Evolutionary conservation across 2,113 vertebrate species (phyloP).

Genomic region (Gymnarchus niloticus): DNA sequence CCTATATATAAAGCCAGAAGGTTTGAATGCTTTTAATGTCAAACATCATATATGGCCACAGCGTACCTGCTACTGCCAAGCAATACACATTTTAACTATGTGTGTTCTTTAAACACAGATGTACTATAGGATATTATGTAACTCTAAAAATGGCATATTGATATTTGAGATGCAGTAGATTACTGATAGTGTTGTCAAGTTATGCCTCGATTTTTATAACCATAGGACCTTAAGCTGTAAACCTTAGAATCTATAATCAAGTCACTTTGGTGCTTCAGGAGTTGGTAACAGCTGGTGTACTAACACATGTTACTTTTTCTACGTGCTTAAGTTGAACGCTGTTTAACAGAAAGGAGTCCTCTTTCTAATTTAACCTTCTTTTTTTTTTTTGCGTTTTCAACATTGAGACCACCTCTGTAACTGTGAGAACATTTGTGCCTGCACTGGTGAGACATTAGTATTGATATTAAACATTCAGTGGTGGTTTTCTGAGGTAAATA

Average conservation of each 20-base stretch:
- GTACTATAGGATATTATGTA: background rate
- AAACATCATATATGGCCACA: background rate
- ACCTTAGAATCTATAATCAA: background rate
- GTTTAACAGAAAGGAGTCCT: background rate
- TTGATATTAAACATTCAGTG: slow-evolving; percentile 22
- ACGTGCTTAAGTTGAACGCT: background rate
- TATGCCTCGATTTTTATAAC: background rate
- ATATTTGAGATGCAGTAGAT: background rate
- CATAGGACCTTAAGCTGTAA: background rate
- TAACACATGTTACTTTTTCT: background rate
- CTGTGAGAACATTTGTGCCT: background rate
- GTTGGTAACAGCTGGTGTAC: background rate
- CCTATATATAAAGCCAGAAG: background rate
- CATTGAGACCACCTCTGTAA: background rate
- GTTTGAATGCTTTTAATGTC: background rate
- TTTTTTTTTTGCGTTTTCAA: background rate
- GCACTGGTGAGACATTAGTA: background rate
- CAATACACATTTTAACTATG: background rate
- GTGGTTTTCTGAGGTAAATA: slow-evolving; percentile 51
- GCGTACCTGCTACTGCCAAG: background rate
- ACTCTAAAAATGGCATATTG: background rate
- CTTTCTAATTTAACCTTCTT: background rate
- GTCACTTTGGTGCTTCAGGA: slow-evolving; percentile 1
- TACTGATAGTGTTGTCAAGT: background rate
- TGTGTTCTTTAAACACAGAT: background rate